These are phyloP conservation scores for Candidula unifasciata DNA, from an alignment of 2,888 invertebrate genomes.

Conservation along the genomic window DNA sequence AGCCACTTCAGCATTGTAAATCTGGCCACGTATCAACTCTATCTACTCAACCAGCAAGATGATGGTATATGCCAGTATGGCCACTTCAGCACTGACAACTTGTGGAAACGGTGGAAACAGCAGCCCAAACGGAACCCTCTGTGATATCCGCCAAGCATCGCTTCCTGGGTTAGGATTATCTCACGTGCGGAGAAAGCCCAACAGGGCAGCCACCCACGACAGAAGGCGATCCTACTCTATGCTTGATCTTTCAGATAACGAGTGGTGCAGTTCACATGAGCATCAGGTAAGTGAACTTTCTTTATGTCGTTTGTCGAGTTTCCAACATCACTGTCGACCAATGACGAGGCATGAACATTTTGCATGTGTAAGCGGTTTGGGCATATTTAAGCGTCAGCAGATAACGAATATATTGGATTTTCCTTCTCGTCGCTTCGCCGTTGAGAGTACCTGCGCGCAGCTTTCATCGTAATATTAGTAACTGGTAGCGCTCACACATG, in stretches of 20 bases:
- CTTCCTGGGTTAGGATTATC: conserved; percentile 26
- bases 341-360: no score
- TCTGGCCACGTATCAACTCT: no score
- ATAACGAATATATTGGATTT: no score
- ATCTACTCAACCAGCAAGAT: neutral
- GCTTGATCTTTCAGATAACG: conserved; percentile 11
- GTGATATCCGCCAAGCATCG: conserved; percentile 17
- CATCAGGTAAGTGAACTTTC: neutral
- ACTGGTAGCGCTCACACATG: no score
- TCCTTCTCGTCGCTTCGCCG: no score
- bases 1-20: conserved; percentile 10
- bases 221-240: conserved; percentile 6
- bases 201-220: conserved; percentile 17
- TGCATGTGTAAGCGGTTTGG: no score
- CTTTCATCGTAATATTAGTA: no score
- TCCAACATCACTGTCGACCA: no score
- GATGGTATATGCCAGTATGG: conserved; percentile 41
- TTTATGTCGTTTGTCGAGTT: no score
- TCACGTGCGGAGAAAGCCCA: neutral
- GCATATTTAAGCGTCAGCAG: no score
- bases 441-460: no score
- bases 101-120: conserved; percentile 15
- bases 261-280: neutral
- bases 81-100: conserved; percentile 11
- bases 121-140: neutral